Base-by-base conservation (phyloP, 2,888 invertebrate genomes). In the Neoscelio sp. region DNA sequence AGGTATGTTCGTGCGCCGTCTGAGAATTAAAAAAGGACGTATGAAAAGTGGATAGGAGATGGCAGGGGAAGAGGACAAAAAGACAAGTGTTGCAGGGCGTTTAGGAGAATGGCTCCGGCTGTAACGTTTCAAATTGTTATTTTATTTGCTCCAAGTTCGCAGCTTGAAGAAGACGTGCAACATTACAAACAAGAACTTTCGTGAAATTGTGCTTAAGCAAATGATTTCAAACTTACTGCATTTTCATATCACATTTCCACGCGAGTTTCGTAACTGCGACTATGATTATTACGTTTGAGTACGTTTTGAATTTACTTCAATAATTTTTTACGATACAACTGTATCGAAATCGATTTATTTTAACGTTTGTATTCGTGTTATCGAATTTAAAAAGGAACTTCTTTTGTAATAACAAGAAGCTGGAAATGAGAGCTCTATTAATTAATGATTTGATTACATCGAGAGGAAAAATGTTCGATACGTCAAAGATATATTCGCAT, bases 101-200 rank as follows among this genome's bases (percentile, higher is more conserved):
- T 76, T 76, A 70, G 56, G 40, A 35, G 35, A 70, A 70, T 64
- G 46, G 54, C 48, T 30, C 23, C 40, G 40, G 40, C 48, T 23
- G 58, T 65, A 65, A 77, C 70, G 58, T 56, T 70, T 70, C 44
- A 64, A 77, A 77, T 77, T 77, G 64, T 77, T 77, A 77, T 77
- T 68, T 68, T 76, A 76, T 68, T 76, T 67, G 44, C 60, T 48
- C 65, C 38, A 46, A 48, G 52, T 65, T 74, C 46, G 35, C 48
- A 28, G 44, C 64, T 35, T 64, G 42, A 73, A 33, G 35, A 71
- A 71, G 62, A 73, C 64, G 64, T 54, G 74, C 64, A 65, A 60
- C 44, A 33, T 70, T 70, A 58, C 58, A 70, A 70, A 52, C 70
- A 60, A 50, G 60, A 70, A 70, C 50, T 60, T 70, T 60, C 38